These are phyloP conservation scores for Microcebus lehilahytsara DNA, from an alignment of 2,113 vertebrate genomes.

Conservation along the genomic window DNA sequence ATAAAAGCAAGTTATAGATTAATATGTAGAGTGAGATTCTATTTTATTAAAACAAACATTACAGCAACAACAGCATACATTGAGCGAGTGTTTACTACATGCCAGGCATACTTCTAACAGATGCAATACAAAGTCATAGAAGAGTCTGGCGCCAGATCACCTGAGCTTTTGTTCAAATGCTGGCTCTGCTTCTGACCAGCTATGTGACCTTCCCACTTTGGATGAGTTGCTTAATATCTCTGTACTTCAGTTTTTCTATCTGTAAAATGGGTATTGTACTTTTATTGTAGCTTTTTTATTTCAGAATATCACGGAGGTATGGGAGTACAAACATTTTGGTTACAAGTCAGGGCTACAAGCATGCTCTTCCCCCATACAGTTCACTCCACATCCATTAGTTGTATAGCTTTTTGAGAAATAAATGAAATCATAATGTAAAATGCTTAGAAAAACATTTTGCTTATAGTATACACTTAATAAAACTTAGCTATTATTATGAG, in stretches of 20 bases:
- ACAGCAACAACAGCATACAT: not conserved
- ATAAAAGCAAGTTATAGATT: not conserved
- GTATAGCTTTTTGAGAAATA: not conserved
- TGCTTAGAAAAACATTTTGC: not conserved
- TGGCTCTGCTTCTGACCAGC: not conserved
- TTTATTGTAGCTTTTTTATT: not conserved
- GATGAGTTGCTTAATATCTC: not conserved
- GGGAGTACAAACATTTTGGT: too few species aligned
- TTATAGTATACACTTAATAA: not conserved
- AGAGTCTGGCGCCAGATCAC: not conserved
- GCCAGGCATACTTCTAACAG: not conserved
- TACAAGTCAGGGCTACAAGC: too few species aligned
- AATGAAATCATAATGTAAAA: not conserved
- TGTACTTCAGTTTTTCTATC: not conserved
- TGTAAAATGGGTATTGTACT: not conserved
- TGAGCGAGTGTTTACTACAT: not conserved
- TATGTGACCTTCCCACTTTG: not conserved
- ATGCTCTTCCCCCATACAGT: too few species aligned
- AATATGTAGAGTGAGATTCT: not conserved
- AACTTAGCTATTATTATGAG: not conserved
- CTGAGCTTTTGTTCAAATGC: not conserved
- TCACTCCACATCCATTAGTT: too few species aligned
- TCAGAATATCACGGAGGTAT: too few species aligned
- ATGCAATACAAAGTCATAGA: not conserved
- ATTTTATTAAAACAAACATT: not conserved